Evolutionary conservation across 1,140 invertebrate species (phyloP).

Genomic region (Phymastichus coffea): DNA sequence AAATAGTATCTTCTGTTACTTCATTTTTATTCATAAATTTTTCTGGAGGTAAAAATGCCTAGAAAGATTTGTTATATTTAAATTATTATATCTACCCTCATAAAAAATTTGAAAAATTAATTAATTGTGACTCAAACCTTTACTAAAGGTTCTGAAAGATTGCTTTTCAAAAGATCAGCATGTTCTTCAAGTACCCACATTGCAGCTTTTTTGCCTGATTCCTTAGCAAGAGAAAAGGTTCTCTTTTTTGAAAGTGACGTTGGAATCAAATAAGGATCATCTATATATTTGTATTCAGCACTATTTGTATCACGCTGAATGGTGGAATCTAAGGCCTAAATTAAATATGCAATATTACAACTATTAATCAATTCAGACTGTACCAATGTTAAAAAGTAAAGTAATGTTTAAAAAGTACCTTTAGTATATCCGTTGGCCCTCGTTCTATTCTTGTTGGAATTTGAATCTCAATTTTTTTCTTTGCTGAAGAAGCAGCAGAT

Average conservation of each 20-base stretch:
- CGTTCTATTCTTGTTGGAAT: slow-evolving; percentile 72
- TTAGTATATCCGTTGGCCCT: slow-evolving; percentile 77
- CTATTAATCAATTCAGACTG: too few relatives aligned
- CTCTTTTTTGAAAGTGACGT: slow-evolving; percentile 71
- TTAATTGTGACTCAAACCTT: slow-evolving; percentile 31
- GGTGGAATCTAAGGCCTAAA: slow-evolving; percentile 72
- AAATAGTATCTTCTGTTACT: slow-evolving; percentile 66
- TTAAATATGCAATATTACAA: slow-evolving; percentile 21
- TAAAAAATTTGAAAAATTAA: not conserved
- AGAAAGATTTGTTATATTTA: slow-evolving; percentile 45
- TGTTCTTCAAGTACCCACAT: slow-evolving; percentile 80
- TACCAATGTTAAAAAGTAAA: not conserved
- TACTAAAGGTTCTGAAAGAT: slow-evolving; percentile 67
- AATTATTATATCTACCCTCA: not conserved
- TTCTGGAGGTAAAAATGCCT: slow-evolving; percentile 70
- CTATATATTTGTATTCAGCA: slow-evolving; percentile 84
- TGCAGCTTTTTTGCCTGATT: slow-evolving; percentile 84
- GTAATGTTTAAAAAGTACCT: slow-evolving; percentile 42
- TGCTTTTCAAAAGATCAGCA: slow-evolving; percentile 71
- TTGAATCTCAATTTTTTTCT: too few relatives aligned
- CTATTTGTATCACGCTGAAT: slow-evolving; percentile 74
- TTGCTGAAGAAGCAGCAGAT: too few relatives aligned
- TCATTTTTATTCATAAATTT: slow-evolving; percentile 70
- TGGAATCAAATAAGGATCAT: slow-evolving; percentile 89
- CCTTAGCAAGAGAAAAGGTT: slow-evolving; percentile 75